Evolutionary conservation across 2,888 invertebrate species (phyloP).

Genomic region (Eupithecia centaureata): DNA sequence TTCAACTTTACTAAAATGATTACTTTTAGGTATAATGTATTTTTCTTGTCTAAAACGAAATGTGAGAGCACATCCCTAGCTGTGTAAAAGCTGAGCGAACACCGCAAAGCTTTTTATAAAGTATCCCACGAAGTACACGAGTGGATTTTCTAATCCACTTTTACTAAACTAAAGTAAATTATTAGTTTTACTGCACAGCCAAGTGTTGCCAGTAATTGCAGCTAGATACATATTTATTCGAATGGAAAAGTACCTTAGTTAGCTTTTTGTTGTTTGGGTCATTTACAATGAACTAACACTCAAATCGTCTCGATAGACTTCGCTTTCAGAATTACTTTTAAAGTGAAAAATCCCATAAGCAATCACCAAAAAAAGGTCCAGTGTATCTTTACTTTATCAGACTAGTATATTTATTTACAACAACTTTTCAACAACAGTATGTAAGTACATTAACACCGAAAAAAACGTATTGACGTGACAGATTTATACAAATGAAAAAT

Average conservation of each 20-base stretch:
- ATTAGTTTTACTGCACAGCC: background rate
- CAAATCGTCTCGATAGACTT: background rate
- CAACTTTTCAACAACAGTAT: no score
- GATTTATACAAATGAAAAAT: no score
- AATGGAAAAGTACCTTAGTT: background rate
- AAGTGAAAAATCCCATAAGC: no score
- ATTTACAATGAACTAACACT: background rate
- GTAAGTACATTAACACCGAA: no score
- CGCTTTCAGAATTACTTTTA: no score
- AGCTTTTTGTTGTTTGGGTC: background rate
- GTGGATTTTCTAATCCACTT: slow-evolving; percentile 29
- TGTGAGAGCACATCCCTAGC: slow-evolving; percentile 12
- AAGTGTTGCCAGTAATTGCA: background rate
- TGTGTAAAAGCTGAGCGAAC: slow-evolving; percentile 17
- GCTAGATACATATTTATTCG: background rate
- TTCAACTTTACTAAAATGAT: no score
- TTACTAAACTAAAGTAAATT: slow-evolving; percentile 7
- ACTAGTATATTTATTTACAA: no score
- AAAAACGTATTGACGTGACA: no score
- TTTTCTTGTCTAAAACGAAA: background rate
- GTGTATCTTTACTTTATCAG: no score
- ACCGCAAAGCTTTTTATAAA: slow-evolving; percentile 37
- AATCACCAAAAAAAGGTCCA: no score
- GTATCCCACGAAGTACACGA: slow-evolving; percentile 33
- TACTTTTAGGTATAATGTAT: background rate